phyloP scores from a whole-genome alignment of 2,888 invertebrate genomes.

The Drosophila helvetica region DNA sequence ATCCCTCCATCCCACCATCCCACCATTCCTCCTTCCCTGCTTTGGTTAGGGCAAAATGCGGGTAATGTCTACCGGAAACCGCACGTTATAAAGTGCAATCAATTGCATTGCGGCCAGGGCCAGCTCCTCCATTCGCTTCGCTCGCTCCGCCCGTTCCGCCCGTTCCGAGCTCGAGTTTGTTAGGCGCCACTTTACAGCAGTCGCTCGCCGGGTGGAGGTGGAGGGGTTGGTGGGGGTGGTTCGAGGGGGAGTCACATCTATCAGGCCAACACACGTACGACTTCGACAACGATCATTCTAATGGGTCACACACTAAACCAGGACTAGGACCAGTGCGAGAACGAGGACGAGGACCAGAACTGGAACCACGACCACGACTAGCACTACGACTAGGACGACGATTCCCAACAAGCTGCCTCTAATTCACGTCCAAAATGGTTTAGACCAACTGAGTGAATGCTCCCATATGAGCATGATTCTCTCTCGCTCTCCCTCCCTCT shows the following conservation, averaged over 20 bases:
- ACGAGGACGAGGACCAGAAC: constrained; percentile 1
- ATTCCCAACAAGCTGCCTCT: constrained; percentile 47
- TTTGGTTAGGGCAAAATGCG: constrained; percentile 56
- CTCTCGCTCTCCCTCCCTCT: neutral
- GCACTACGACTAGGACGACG: constrained; percentile 29
- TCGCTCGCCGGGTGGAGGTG: constrained; percentile 33
- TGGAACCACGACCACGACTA: constrained; percentile 46
- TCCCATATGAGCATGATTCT: constrained; percentile 50
- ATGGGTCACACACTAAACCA: constrained; percentile 76
- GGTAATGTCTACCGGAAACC: constrained; percentile 79
- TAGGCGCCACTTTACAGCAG: constrained; percentile 68
- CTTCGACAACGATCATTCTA: constrained; percentile 77
- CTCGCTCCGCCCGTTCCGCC: neutral
- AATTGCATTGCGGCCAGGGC: constrained; percentile 76
- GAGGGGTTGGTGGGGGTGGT: constrained; percentile 3
- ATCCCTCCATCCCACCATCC: neutral
- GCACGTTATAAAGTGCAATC: constrained; percentile 81
- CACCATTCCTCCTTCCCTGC: constrained; percentile 17
- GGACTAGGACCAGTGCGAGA: constrained; percentile 49
- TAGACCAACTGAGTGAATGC: constrained; percentile 54
- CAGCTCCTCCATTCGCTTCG: constrained; percentile 22
- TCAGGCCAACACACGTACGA: constrained; percentile 69
- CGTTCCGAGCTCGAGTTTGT: constrained; percentile 48
- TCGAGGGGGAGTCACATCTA: constrained; percentile 62
- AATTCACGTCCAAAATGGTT: constrained; percentile 71